phyloP scores from a whole-genome alignment of 2,888 invertebrate species.

The Papilio gigon region DNA sequence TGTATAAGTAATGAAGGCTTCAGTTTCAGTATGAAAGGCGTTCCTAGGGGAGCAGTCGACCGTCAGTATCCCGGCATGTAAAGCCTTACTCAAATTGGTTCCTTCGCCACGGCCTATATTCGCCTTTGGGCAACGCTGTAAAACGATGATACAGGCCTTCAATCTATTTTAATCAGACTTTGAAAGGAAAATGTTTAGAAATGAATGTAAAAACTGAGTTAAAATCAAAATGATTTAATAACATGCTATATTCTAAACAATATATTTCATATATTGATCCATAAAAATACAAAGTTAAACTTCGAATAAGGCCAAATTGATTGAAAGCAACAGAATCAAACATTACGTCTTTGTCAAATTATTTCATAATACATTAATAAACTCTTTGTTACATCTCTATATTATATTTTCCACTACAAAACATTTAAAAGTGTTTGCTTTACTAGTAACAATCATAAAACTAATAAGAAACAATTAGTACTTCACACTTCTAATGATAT shows the following conservation, averaged over 20 bases:
- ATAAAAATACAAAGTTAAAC: too few relatives aligned
- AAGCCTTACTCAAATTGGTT: slow-evolving; percentile 21
- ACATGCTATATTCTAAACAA: background rate
- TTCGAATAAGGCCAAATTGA: too few relatives aligned
- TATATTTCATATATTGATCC: background rate
- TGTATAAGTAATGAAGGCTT: background rate
- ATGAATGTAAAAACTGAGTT: too few relatives aligned
- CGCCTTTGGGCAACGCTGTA: slow-evolving; percentile 29
- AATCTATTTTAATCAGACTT: background rate
- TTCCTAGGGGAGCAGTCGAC: slow-evolving; percentile 1
- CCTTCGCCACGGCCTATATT: slow-evolving; percentile 11
- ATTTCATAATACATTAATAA: background rate
- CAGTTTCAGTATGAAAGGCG: background rate
- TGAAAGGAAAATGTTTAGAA: background rate
- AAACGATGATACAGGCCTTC: slow-evolving; percentile 2
- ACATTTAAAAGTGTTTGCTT: background rate
- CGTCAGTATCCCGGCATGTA: slow-evolving; percentile 4
- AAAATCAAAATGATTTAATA: background rate
- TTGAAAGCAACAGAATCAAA: too few relatives aligned
- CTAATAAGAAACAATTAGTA: background rate
- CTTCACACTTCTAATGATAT: background rate
- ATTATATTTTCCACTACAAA: too few relatives aligned
- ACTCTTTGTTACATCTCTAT: too few relatives aligned
- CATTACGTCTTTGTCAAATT: background rate
- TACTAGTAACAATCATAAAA: background rate